Base-by-base conservation (phyloP, 2,888 invertebrate species). In the Clepsis dumicolana region DNA sequence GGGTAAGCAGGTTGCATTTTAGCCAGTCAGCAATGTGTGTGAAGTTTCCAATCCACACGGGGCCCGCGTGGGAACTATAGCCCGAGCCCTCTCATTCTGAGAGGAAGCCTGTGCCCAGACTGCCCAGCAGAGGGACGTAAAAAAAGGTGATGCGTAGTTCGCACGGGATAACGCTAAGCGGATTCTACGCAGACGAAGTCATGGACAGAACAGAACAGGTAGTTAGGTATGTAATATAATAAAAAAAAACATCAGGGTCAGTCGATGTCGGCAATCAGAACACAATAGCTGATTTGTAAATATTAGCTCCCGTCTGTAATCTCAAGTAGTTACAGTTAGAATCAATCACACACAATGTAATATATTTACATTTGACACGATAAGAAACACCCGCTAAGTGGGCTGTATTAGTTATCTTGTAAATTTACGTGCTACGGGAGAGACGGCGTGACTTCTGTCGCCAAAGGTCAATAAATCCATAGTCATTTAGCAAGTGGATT, bases 301-400 rank as follows among this genome's bases (percentile, higher is more conserved):
- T 61, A 61, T 35, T 18, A 35, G 29, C 29, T 50, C 10, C 27
- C 25, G 52, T 53, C 32, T 59, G 38, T 59, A 65, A 65, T 65
- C 65, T 65, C 52, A 27, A 60, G 60, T 65, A 27, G 16, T 27
- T 41, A 60, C 65, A 53, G 60, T 32, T 38, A 41, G 53, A 60
- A 60, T 65, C 65, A 60, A 65, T 65, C 65, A 65, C 52, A 53
- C 8, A 44, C 41, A 41, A 52, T 60, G 65, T 52, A 53, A 50
- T 65, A 25, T 64, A 50, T 50, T 52, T 57, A 65, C 38, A 27
- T 25, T 27, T 24, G 48, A 24, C 48, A 7, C 12, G 65, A 65
- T 65, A 65, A 59, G 41, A 32, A 44, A 52, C 54, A 66, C 61
- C 62, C 25, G 66, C 16, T n/a, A 61, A 56, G 35, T 62, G 56